Evolutionary conservation across 2,113 vertebrate species (phyloP), one percentile per base, ranked within the genome.

Genomic region (Peromyscus leucopus): DNA sequence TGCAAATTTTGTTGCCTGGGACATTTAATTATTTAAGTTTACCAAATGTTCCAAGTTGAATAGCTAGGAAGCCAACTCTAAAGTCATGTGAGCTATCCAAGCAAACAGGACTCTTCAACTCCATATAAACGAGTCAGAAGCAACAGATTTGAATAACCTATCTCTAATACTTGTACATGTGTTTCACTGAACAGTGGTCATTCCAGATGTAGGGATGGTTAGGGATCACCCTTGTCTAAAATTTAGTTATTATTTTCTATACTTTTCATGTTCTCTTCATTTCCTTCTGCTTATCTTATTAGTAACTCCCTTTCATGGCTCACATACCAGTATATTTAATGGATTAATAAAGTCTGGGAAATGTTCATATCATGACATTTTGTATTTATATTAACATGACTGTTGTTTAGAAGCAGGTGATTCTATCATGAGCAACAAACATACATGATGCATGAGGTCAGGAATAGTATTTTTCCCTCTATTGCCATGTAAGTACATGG

Each of bases 391-490:
- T 89, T 69, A 91, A 7, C 19, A 75, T 7, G 26, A 57, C 28
- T 78, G 1, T 95, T 93, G 67, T 82, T 92, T 89, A 95, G 33
- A 95, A 87, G n/a, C 48, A 78, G 85, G 13, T 72, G 26, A 92
- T 90, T 91, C 2, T 4, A 63, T 93, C n/a, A 92, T 13, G 59
- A 31, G 5, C 79, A 79, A 24, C 36, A 75, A 96, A 71, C 89
- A 95, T 33, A 55, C 51, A 83, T 88, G 59, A 90, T 80, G 83
- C 5, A 22, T 87, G 61, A 95, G 31, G 19, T 80, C 5, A 75
- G 67, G 51, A 7, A n/a, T 88, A 22, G 19, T 88, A 7, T 46
- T 24, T 69, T 61, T 74, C 76, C 16, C 26, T 9, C 7, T 75
- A 55, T 55, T 55, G 55, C 55, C 55, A 55, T 55, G 55, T 55